Conservation (phyloP, 2,888 invertebrate species). For the Eurois occulta region DNA sequence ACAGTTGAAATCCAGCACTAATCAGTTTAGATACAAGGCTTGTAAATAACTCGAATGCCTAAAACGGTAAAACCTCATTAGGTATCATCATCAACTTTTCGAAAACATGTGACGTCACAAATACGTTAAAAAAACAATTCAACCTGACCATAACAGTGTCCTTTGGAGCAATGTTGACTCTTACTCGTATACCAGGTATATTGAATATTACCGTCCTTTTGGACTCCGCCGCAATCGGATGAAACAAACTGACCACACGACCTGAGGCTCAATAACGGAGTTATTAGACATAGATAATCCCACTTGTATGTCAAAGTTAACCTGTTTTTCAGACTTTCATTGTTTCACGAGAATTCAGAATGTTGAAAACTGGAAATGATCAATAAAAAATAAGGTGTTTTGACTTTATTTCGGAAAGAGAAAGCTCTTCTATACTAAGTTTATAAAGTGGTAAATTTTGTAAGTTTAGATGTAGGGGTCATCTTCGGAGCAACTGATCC, state of each 20-base stretch:
- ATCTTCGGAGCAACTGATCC: neutral
- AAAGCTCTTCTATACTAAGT: neutral
- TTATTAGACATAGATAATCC: neutral
- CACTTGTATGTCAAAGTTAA: neutral
- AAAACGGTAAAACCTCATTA: neutral
- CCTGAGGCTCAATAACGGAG: neutral
- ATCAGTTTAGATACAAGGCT: neutral
- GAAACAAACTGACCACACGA: neutral
- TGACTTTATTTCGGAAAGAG: neutral
- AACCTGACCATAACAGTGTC: neutral
- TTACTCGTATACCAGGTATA: conserved; percentile 4
- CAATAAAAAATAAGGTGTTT: neutral
- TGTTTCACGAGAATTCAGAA: neutral
- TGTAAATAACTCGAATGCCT: neutral
- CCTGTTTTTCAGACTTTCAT: neutral
- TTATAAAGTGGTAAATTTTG: neutral
- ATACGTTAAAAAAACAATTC: neutral
- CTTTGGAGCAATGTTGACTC: neutral
- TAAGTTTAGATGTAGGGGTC: neutral
- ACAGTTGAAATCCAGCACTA: neutral
- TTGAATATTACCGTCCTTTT: neutral
- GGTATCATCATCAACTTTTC: neutral
- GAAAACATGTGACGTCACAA: neutral
- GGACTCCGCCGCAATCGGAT: neutral
- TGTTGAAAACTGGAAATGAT: neutral